phyloP scores from a whole-genome alignment of 1,140 invertebrate species.

The Drosophila sproati region DNA sequence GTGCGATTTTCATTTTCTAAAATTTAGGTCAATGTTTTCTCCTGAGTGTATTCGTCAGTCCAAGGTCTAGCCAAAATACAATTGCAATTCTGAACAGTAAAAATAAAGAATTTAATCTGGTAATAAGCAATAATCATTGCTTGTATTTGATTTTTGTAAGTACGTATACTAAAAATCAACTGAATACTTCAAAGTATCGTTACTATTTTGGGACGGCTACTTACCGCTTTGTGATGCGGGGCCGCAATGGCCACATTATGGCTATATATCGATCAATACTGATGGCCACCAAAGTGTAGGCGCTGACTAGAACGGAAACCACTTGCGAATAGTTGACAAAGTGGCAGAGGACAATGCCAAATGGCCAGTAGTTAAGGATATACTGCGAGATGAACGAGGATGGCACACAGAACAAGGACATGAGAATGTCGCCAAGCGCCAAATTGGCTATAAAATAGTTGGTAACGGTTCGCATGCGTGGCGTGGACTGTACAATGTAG shows the following conservation, averaged over 20 bases:
- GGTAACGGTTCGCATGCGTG: conserved; percentile 93
- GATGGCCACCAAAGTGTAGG: conserved; percentile 94
- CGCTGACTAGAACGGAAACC: conserved; percentile 92
- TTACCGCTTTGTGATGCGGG: conserved; percentile 90
- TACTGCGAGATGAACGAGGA: conserved; percentile 92
- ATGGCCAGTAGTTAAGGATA: conserved; percentile 92
- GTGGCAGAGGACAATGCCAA: conserved; percentile 91
- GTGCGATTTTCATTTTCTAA: too few relatives aligned
- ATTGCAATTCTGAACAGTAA: too few relatives aligned
- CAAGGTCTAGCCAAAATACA: too few relatives aligned
- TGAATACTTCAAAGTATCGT: too few relatives aligned
- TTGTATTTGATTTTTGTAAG: too few relatives aligned
- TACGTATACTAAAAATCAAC: too few relatives aligned
- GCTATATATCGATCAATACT: conserved; percentile 94
- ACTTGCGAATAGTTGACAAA: conserved; percentile 92
- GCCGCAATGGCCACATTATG: conserved; percentile 94
- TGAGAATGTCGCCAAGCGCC: conserved; percentile 93
- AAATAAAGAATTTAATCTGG: too few relatives aligned
- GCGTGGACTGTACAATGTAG: conserved; percentile 91
- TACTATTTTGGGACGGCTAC: conserved; percentile 65
- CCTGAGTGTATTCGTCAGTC: too few relatives aligned
- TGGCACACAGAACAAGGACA: conserved; percentile 94
- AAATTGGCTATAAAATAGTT: conserved; percentile 95
- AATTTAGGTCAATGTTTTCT: too few relatives aligned
- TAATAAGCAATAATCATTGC: too few relatives aligned